Percentiles rank a stretch among this genome's conserved stretches.
These are phyloP conservation scores for Megaceryle torquata DNA, from an alignment of 2,113 vertebrate species.

Conservation along the genomic window DNA sequence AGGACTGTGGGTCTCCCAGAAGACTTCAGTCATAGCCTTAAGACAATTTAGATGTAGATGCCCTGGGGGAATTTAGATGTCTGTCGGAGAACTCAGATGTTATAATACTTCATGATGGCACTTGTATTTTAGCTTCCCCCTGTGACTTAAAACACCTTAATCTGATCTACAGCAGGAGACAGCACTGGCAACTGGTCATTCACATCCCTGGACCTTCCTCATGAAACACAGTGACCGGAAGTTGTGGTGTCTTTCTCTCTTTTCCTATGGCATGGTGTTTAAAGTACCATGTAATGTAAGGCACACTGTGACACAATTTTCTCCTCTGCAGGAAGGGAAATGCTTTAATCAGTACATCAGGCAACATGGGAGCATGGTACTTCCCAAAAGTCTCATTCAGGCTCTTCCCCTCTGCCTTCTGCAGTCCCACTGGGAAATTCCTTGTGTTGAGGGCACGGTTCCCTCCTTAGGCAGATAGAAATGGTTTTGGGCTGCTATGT, in stretches of 20 bases:
- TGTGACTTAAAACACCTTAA: background rate
- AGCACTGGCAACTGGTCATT: background rate
- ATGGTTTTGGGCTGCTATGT: background rate
- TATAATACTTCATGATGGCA: background rate
- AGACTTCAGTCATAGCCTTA: background rate
- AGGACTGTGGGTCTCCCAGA: background rate
- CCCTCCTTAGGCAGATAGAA: background rate
- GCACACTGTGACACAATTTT: accelerated
- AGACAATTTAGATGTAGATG: background rate
- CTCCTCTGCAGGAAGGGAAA: background rate
- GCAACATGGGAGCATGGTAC: background rate
- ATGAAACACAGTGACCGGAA: background rate
- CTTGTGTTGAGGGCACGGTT: background rate
- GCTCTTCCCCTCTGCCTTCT: background rate
- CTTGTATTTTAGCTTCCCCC: background rate
- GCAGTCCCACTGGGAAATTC: background rate
- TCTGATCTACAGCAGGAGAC: background rate
- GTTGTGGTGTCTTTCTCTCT: background rate
- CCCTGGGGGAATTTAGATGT: background rate
- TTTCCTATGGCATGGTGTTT: background rate
- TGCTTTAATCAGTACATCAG: background rate
- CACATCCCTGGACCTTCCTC: background rate
- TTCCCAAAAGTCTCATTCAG: background rate
- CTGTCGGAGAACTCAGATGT: background rate
- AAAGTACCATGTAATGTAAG: background rate